phyloP scores from a whole-genome alignment of 2,888 invertebrate genomes.

The Malthinus flaveolus region DNA sequence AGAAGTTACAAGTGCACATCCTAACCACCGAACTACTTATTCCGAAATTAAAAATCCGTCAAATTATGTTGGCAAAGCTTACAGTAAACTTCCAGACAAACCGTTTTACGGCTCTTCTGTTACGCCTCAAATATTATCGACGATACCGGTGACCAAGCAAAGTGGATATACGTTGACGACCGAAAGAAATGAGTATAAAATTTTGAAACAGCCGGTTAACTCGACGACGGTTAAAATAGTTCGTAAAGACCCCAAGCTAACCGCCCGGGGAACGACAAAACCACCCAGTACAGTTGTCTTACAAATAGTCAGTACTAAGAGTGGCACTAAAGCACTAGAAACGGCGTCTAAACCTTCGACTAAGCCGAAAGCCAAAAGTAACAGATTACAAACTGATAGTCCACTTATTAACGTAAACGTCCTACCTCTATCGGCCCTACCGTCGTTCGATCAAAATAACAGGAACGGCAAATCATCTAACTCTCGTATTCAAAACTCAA shows the following conservation, averaged over 20 bases:
- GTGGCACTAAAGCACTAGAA: not conserved
- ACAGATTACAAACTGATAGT: conserved; percentile 2
- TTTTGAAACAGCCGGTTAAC: not conserved
- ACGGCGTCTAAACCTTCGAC: not conserved
- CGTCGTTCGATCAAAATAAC: not conserved
- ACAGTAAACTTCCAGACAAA: conserved; percentile 30
- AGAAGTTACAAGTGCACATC: conserved; percentile 41
- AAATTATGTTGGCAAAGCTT: conserved; percentile 29
- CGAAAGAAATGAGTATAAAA: not conserved
- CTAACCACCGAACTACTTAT: conserved; percentile 50
- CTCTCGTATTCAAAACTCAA: not conserved
- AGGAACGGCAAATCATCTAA: conserved; percentile 1
- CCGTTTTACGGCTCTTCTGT: conserved; percentile 40
- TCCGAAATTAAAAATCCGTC: conserved; percentile 46
- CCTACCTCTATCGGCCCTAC: not conserved
- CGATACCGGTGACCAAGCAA: conserved; percentile 20
- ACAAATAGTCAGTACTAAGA: not conserved
- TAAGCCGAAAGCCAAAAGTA: not conserved
- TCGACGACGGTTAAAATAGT: not conserved
- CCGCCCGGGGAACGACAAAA: not conserved
- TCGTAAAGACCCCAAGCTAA: not conserved
- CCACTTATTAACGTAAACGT: conserved; percentile 15
- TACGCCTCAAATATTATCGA: conserved; percentile 48
- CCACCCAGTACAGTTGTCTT: not conserved
- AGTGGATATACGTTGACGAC: conserved; percentile 1